Evolutionary conservation across 2,888 invertebrate genomes (phyloP), one percentile per base, ranked within the genome.

Genomic region (Caenorhabditis sinica): DNA sequence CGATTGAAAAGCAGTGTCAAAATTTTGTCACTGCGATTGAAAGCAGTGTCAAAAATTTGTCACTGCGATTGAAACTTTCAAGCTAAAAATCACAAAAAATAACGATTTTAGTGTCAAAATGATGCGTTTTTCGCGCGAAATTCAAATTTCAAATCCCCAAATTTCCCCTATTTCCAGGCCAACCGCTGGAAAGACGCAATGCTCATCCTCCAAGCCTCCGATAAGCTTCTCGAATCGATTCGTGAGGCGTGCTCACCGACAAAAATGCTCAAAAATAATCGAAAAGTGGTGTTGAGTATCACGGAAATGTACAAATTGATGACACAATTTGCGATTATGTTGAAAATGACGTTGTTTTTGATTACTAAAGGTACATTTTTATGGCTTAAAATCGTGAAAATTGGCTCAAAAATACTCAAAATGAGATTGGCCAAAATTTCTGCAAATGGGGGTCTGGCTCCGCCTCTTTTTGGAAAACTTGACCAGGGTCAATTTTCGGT

Each of bases 331-430:
- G 66, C 87, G 13, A 23, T 73, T n/a, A 53, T 87, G 28, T 58
- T 87, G 9, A 86, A 85, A 66, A 33, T 36, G 15, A 28, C 82
- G 0, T 40, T 87, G 13, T 28, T 40, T 3, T 30, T 82, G 9
- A 58, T 86, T 36, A 36, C 66, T 11, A 80, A 68, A 79, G 75
- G 83, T 86, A 25, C 9, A n/a, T n/a, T n/a, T n/a, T n/a, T n/a
- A n/a, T n/a, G n/a, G n/a, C n/a, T n/a, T n/a, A n/a, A n/a, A n/a
- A n/a, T n/a, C n/a, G n/a, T n/a, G n/a, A n/a, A n/a, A n/a, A n/a
- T n/a, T n/a, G n/a, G n/a, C n/a, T n/a, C n/a, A n/a, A n/a, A n/a
- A n/a, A n/a, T n/a, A n/a, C n/a, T n/a, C n/a, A n/a, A n/a, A n/a
- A n/a, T n/a, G n/a, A n/a, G n/a, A n/a, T n/a, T n/a, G n/a, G n/a